Evolutionary conservation across 2,888 invertebrate genomes (phyloP).

Genomic region (Amphipyra tragopoginis): DNA sequence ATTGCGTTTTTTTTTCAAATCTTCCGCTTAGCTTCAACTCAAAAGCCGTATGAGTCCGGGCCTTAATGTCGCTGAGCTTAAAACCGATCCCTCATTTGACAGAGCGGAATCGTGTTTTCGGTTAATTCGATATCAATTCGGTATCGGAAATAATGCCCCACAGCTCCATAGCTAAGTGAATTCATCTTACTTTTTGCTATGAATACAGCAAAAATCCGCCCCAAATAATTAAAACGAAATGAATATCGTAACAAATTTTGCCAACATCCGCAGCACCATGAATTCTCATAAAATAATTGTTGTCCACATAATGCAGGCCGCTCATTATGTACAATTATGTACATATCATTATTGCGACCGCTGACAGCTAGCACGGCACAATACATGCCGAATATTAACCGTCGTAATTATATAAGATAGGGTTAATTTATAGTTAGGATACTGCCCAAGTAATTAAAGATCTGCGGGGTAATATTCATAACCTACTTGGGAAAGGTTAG

Average conservation of each 20-base stretch:
- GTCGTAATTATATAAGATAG: slow-evolving; percentile 52
- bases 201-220: too few species aligned
- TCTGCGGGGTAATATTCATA: slow-evolving; percentile 1
- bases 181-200: too few species aligned
- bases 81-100: too few species aligned
- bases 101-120: too few species aligned
- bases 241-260: slow-evolving; percentile 12
- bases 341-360: slow-evolving; percentile 48
- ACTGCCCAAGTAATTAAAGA: slow-evolving; percentile 27
- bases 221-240: slow-evolving; percentile 3
- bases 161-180: too few species aligned
- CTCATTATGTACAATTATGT: slow-evolving; percentile 58
- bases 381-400: slow-evolving; percentile 53
- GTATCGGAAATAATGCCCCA: too few species aligned
- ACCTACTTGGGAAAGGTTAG: too few species aligned
- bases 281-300: slow-evolving; percentile 47
- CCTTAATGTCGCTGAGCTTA: too few species aligned
- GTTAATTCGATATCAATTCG: too few species aligned
- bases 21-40: too few species aligned
- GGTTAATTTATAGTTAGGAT: slow-evolving; percentile 52
- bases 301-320: slow-evolving; percentile 32
- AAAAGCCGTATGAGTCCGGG: too few species aligned
- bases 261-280: slow-evolving; percentile 39
- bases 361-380: slow-evolving; percentile 48
- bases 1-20: too few species aligned